Percentiles rank a stretch among this genome's conserved stretches.
Evolutionary conservation across 2,888 invertebrate species (phyloP).

Genomic region (Cheilosia pagana): DNA sequence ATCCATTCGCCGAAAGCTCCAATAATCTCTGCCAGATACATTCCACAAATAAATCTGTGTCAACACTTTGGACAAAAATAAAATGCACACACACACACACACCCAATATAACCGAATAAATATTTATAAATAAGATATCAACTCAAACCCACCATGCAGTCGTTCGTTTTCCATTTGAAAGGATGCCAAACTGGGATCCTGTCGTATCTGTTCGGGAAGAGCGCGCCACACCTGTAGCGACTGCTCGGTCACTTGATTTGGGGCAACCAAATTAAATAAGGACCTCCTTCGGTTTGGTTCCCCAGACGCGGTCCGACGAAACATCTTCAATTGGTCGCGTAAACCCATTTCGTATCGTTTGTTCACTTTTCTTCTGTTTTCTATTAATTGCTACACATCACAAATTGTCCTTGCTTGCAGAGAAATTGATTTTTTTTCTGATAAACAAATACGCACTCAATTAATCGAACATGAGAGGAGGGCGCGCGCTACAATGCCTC

Average conservation of each 20-base stretch:
- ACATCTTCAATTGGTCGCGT: conserved; percentile 56
- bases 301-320: conserved; percentile 39
- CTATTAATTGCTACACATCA: conserved; percentile 32
- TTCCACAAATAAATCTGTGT: conserved; percentile 13
- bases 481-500: conserved; percentile 24
- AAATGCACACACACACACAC: conserved; percentile 19
- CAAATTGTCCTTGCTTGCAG: not conserved
- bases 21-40: conserved; percentile 29
- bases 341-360: conserved; percentile 56
- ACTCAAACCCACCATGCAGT: conserved; percentile 80
- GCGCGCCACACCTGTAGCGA: conserved; percentile 87
- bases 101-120: conserved; percentile 44
- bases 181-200: conserved; percentile 87
- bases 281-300: conserved; percentile 68
- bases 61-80: conserved; percentile 38
- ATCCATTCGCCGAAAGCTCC: conserved; percentile 23
- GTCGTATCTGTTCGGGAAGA: conserved; percentile 87
- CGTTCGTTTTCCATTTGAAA: conserved; percentile 84
- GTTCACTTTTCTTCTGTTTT: conserved; percentile 1
- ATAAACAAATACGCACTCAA: conserved; percentile 4
- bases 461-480: conserved; percentile 23
- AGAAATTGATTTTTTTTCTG: not conserved
- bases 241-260: conserved; percentile 86
- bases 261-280: conserved; percentile 80
- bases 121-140: conserved; percentile 64